phyloP scores from a whole-genome alignment of 2,113 vertebrate genomes.

The Pomatorhinus ruficollis region DNA sequence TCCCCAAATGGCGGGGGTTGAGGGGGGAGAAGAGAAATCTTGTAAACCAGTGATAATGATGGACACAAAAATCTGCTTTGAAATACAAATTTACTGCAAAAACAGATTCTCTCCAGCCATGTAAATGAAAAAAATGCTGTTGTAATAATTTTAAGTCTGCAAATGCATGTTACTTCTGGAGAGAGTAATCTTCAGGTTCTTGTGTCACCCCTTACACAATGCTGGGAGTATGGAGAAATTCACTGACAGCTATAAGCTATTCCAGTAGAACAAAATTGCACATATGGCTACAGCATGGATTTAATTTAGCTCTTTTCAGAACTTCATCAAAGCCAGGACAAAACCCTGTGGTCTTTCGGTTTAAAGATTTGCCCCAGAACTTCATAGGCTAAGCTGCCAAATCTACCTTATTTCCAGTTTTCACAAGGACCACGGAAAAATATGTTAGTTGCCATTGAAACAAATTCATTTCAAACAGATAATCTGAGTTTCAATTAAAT shows the following conservation, averaged over 20 bases:
- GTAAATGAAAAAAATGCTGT: constrained; percentile 60
- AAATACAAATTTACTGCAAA: constrained; percentile 66
- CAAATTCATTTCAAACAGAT: neutral
- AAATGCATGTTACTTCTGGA: constrained; percentile 24
- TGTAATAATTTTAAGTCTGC: constrained; percentile 50
- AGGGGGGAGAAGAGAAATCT: neutral
- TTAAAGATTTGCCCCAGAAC: neutral
- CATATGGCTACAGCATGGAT: constrained; percentile 26
- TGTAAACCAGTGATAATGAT: constrained; percentile 60
- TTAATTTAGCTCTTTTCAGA: constrained; percentile 47
- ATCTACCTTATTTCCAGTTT: constrained; percentile 14
- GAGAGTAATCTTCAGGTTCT: constrained; percentile 39
- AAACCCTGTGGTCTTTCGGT: neutral
- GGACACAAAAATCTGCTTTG: constrained; percentile 53
- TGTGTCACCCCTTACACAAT: constrained; percentile 23
- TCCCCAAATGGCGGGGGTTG: neutral
- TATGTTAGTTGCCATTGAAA: neutral
- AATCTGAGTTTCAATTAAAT: neutral
- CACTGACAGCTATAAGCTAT: constrained; percentile 38
- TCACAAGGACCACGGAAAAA: neutral
- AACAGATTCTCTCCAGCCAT: constrained; percentile 51
- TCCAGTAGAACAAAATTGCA: constrained; percentile 35
- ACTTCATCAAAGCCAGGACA: constrained; percentile 18
- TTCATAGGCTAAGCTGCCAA: neutral
- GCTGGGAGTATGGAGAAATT: constrained; percentile 40